Percentiles rank a stretch among this genome's conserved stretches.
phyloP scores from a whole-genome alignment of 2,113 vertebrate species.

The Limanda limanda region DNA sequence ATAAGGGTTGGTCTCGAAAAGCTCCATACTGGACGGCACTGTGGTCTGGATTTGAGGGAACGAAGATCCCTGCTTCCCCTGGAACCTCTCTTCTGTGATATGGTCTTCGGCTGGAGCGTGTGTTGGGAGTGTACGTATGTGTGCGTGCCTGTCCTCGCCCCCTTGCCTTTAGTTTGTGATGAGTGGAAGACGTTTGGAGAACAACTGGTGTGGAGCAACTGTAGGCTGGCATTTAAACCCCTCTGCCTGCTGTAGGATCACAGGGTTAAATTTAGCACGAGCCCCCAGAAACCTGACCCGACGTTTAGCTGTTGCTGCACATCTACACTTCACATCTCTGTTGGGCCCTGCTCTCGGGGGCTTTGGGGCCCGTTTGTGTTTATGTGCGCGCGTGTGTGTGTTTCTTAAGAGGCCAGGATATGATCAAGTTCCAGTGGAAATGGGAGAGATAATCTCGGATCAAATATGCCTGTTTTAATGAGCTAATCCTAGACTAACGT shows the following conservation, averaged over 20 bases:
- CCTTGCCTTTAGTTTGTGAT: conserved; percentile 74
- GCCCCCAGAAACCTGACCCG: conserved; percentile 94
- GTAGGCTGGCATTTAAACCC: conserved; percentile 99
- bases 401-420: conserved; percentile 63
- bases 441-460: conserved; percentile 69
- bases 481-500: conserved; percentile 72
- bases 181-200: conserved; percentile 83
- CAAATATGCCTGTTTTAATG: conserved; percentile 74
- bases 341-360: conserved; percentile 85
- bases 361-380: conserved; percentile 72
- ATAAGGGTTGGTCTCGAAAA: conserved; percentile 97
- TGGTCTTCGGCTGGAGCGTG: conserved; percentile 59
- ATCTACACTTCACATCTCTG: conserved; percentile 96
- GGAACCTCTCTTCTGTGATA: conserved; percentile 44
- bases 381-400: conserved; percentile 28
- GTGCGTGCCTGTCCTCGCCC: conserved; percentile 52
- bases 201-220: conserved; percentile 87
- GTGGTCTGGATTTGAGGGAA: conserved; percentile 40
- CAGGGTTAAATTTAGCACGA: conserved; percentile 98
- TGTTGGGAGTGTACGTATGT: conserved; percentile 59
- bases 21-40: conserved; percentile 88
- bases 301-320: conserved; percentile 98
- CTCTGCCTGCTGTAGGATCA: conserved; percentile 96
- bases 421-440: conserved; percentile 75
- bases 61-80: conserved; percentile 59